These are phyloP conservation scores for Cryptomyrus ogoouensis DNA, from an alignment of 2,113 vertebrate genomes.

Conservation along the genomic window DNA sequence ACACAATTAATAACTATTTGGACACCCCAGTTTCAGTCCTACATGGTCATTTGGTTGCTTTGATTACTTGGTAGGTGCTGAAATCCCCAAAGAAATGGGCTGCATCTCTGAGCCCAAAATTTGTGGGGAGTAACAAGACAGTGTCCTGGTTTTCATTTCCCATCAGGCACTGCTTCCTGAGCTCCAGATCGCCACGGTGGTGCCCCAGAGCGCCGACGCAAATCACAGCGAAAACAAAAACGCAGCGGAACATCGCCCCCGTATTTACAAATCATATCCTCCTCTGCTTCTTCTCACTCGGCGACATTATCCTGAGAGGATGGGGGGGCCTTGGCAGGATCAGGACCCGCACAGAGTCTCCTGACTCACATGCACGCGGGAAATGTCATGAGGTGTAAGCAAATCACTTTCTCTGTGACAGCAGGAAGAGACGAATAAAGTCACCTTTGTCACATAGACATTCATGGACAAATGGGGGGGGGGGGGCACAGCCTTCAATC, in stretches of 20 bases:
- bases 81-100: neutral
- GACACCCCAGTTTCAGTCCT: neutral
- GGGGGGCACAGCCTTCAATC: neutral
- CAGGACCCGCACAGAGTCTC: neutral
- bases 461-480: neutral
- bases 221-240: neutral
- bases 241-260: neutral
- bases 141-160: neutral
- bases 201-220: neutral
- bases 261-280: neutral
- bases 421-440: neutral
- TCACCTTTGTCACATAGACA: neutral
- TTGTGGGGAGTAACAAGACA: neutral
- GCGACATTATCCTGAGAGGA: neutral
- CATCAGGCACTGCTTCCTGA: neutral
- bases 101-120: neutral
- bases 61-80: neutral
- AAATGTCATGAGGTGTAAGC: neutral
- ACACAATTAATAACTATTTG: neutral
- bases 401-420: neutral
- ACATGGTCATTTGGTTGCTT: neutral
- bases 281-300: neutral
- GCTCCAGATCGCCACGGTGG: neutral
- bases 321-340: neutral
- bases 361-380: neutral